Evolutionary conservation across 2,888 invertebrate genomes (phyloP), one percentile per base, ranked within the genome.

Genomic region (Latheticus oryzae): DNA sequence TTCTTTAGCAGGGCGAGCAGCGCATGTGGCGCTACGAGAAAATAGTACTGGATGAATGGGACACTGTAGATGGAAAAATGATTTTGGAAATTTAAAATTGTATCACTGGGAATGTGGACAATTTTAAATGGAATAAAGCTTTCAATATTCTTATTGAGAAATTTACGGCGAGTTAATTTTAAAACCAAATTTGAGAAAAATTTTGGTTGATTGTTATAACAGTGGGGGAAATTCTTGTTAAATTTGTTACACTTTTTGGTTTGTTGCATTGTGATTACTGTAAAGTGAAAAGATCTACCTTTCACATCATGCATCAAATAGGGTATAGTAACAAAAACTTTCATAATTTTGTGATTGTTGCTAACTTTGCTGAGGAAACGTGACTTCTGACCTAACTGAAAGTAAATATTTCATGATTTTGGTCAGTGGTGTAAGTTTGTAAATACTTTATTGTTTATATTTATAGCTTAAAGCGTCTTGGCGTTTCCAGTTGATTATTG

Each of bases 321-420:
- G 32, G 32, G 7, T 32, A 17, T 8, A 11, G 12, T 16, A 9
- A n/a, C 21, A 35, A 17, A 2, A 19, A 16, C 33, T 15, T 13
- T 33, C 12, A 33, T 15, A 16, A 13, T 33, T 33, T 35, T 17
- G 35, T 35, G 35, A 35, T 35, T 38, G 38, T 38, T 38, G 38
- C 23, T 38, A 38, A 35, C 35, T 38, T 23, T 38, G 38, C 38
- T 38, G 38, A 19, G 23, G 38, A 38, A 38, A 38, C 38, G 38
- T 38, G 38, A 12, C 12, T 7, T 3, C 7, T 26, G 7, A 38
- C 12, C n/a, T 2, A 11, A 2, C 17, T 7, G 35, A 17, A 3
- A 13, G 35, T 17, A 17, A 11, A 16, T n/a, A 15, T 40, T 21
- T 24, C 9, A 9, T 24, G 24, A 24, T 24, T 24, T 24, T 2